phyloP scores from a whole-genome alignment of 1,140 invertebrate species.

The Drosophila suzukii region DNA sequence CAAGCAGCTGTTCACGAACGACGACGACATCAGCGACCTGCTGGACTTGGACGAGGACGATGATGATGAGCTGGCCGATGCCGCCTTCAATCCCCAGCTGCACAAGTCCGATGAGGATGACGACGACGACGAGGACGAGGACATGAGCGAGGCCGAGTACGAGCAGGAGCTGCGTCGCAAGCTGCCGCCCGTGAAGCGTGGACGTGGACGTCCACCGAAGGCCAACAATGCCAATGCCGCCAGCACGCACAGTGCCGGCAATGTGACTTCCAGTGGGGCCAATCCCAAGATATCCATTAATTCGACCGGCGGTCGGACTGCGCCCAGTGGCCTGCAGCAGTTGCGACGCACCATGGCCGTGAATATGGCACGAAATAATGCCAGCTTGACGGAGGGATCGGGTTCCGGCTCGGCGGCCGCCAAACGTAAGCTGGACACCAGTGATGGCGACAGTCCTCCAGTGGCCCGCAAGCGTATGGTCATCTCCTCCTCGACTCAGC shows the following conservation, averaged over 20 bases:
- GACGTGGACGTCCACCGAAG: constrained; percentile 73
- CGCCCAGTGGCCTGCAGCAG: constrained; percentile 54
- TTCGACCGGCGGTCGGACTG: background rate
- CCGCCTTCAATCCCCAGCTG: constrained; percentile 66
- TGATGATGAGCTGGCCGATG: constrained; percentile 63
- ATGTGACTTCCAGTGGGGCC: background rate
- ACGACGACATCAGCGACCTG: constrained; percentile 32
- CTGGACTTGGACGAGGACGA: constrained; percentile 55
- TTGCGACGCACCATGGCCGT: constrained; percentile 52
- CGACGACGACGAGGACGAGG: constrained; percentile 63
- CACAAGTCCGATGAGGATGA: constrained; percentile 75
- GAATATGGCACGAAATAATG: constrained; percentile 20
- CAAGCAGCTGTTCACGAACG: constrained; percentile 44
- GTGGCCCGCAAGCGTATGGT: constrained; percentile 58
- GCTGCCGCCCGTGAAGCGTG: constrained; percentile 53
- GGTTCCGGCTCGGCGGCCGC: background rate
- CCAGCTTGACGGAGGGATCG: constrained; percentile 11
- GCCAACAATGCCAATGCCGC: constrained; percentile 10
- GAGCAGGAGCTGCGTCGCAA: constrained; percentile 54
- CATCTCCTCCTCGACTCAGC: background rate
- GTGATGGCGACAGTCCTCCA: constrained; percentile 34
- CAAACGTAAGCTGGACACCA: constrained; percentile 59
- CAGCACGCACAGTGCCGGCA: background rate
- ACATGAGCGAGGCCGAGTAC: constrained; percentile 63
- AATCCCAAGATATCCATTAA: constrained; percentile 8